Conservation (phyloP, 2,888 invertebrate species). For the Trissonchulus sp. region DNA sequence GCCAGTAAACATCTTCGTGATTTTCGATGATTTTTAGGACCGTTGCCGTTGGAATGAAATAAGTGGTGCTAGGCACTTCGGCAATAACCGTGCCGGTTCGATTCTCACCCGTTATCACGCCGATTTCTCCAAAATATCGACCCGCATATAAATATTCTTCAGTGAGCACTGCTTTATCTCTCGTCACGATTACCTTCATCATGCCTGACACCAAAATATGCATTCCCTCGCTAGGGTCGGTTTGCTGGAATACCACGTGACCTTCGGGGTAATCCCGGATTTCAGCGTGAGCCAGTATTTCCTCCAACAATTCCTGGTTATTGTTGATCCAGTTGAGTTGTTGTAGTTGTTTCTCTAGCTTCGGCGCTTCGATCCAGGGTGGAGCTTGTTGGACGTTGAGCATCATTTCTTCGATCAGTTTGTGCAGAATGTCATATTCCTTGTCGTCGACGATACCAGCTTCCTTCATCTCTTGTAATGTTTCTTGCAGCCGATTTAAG, state of each 20-base stretch:
- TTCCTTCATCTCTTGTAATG: conserved; percentile 59
- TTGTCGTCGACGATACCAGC: conserved; percentile 62
- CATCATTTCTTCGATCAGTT: conserved; percentile 12
- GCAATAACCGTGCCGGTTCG: background rate
- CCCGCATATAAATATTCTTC: conserved; percentile 21
- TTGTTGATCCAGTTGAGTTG: conserved; percentile 8
- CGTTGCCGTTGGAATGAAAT: background rate
- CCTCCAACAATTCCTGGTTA: background rate
- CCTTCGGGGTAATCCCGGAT: background rate
- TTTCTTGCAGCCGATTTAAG: conserved; percentile 60
- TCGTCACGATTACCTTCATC: background rate
- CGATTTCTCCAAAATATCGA: conserved; percentile 23
- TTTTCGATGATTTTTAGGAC: background rate
- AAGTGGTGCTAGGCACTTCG: background rate
- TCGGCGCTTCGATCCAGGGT: conserved; percentile 14
- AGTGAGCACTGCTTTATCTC: background rate
- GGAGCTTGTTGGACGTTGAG: background rate
- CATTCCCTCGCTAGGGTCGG: background rate
- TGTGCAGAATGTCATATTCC: conserved; percentile 58
- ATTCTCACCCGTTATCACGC: background rate
- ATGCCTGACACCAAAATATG: conserved; percentile 20
- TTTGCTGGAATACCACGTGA: background rate
- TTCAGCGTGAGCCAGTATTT: background rate
- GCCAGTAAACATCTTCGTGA: background rate
- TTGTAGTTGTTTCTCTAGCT: conserved; percentile 14